These are phyloP conservation scores for Sebastes hubbsi DNA, from an alignment of 2,797 vertebrate species.

Conservation along the genomic window DNA sequence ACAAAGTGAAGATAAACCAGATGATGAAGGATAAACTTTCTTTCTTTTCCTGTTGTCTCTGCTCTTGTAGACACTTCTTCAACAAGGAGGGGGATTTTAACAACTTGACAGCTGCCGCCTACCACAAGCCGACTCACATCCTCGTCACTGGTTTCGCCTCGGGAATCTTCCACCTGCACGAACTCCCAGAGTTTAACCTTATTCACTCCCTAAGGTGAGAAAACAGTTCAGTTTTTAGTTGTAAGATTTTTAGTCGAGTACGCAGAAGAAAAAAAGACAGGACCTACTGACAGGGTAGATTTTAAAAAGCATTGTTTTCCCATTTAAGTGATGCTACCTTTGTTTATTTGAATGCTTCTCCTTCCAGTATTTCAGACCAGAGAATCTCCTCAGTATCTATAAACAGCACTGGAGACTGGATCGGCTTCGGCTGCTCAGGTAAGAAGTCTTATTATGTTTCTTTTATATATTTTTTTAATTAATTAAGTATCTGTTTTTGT, in stretches of 20 bases:
- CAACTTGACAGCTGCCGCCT: constrained; percentile 88
- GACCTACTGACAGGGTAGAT: background rate
- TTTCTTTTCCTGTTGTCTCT: background rate
- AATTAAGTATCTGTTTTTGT: background rate
- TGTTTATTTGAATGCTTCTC: background rate
- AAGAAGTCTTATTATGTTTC: background rate
- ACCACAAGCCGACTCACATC: constrained; percentile 89
- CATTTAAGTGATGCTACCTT: background rate
- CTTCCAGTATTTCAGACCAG: constrained; percentile 93
- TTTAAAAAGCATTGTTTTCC: too few species aligned
- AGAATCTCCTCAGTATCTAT: constrained; percentile 88
- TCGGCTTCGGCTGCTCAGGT: constrained; percentile 96
- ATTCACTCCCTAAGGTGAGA: constrained; percentile 94
- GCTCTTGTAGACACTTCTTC: constrained; percentile 88
- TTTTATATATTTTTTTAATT: background rate
- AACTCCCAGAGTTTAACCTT: constrained; percentile 94
- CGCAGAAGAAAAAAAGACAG: background rate
- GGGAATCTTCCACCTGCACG: constrained; percentile 96
- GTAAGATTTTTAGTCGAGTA: background rate
- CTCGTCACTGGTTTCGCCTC: constrained; percentile 95
- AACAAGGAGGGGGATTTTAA: constrained; percentile 96
- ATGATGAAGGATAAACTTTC: background rate
- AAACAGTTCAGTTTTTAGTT: background rate
- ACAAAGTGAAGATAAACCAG: background rate
- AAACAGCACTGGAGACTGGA: constrained; percentile 94